Percentiles rank a stretch among this genome's conserved stretches.
Evolutionary conservation across 2,113 vertebrate genomes (phyloP).

Genomic region (Eulacestoma nigropectus): DNA sequence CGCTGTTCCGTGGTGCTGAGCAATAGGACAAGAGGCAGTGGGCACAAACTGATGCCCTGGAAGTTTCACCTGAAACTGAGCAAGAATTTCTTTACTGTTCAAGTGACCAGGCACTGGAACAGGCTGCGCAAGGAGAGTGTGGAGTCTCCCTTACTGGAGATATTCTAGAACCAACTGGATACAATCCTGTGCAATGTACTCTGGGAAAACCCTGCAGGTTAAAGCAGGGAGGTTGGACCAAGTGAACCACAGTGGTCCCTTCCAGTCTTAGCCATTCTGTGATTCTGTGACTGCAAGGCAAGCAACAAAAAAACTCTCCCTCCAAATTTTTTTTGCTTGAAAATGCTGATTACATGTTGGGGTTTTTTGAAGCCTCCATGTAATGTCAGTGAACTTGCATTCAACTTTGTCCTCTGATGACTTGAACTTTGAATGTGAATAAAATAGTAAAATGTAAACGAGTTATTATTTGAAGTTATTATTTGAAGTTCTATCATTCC

Average conservation of each 20-base stretch:
- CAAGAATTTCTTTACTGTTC: not conserved
- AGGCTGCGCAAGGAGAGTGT: not conserved
- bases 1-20: not conserved
- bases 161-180: not conserved
- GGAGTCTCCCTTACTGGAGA: not conserved
- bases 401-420: not conserved
- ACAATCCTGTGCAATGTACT: not conserved
- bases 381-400: not conserved
- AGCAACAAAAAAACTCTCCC: not conserved
- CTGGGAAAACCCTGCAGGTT: not conserved
- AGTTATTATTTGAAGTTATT: not conserved
- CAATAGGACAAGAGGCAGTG: not conserved
- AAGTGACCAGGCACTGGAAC: not conserved
- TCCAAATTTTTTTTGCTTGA: not conserved
- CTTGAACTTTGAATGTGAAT: not conserved
- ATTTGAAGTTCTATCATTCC: not conserved
- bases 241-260: not conserved
- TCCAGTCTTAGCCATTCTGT: not conserved
- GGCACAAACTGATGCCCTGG: not conserved
- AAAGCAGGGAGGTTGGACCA: not conserved
- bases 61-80: not conserved
- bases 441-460: not conserved
- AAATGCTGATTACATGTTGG: not conserved
- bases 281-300: not conserved
- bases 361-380: accelerated